phyloP scores from a whole-genome alignment of 2,113 vertebrate species.

The Alethe diademata region DNA sequence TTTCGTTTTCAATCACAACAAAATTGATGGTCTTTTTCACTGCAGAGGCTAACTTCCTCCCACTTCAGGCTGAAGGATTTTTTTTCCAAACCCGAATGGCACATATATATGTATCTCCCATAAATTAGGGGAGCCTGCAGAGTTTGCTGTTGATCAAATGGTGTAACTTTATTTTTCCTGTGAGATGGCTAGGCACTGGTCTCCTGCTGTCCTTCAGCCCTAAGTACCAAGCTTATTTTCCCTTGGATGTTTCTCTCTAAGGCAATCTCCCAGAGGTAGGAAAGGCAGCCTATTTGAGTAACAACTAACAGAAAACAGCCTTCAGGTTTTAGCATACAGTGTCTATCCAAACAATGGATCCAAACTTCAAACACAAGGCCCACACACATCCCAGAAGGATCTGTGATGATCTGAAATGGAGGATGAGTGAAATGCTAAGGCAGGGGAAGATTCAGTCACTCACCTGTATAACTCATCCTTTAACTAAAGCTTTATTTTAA shows the following conservation, averaged over 20 bases:
- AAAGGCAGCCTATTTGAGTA: background rate
- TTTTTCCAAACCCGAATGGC: background rate
- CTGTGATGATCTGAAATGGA: background rate
- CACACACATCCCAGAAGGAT: background rate
- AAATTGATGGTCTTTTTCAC: background rate
- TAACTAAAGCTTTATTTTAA: background rate
- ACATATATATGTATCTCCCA: background rate
- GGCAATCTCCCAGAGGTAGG: background rate
- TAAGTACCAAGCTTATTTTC: background rate
- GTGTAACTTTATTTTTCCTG: background rate
- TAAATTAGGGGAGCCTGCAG: background rate
- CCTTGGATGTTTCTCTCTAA: background rate
- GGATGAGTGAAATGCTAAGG: background rate
- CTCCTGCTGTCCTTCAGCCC: background rate
- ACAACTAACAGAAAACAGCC: background rate
- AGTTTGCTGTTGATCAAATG: background rate
- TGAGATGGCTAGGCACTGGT: background rate
- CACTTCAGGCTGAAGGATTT: background rate
- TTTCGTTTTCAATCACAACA: slow-evolving; percentile 2
- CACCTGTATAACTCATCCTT: background rate
- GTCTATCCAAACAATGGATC: background rate
- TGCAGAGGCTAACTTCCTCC: background rate
- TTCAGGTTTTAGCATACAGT: background rate
- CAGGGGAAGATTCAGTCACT: background rate
- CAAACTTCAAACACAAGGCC: background rate